These are phyloP conservation scores for Neopelma chrysocephalum DNA, from an alignment of 2,797 vertebrate genomes.

Conservation along the genomic window DNA sequence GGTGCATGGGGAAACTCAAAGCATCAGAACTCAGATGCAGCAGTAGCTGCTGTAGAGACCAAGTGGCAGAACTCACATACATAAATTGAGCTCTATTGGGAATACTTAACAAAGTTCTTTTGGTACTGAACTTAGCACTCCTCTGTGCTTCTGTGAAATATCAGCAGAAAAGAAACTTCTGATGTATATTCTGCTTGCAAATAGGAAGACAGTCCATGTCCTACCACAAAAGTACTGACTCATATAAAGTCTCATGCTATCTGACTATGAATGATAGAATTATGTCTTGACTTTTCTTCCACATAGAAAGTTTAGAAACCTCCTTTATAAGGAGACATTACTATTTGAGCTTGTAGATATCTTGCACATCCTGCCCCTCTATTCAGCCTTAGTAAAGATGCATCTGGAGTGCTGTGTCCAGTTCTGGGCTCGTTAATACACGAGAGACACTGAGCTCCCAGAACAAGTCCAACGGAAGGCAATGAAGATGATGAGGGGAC, in stretches of 20 bases:
- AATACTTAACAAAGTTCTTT: background rate
- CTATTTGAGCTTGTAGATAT: background rate
- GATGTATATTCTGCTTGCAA: background rate
- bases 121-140: background rate
- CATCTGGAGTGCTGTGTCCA: background rate
- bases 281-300: background rate
- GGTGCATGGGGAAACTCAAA: background rate
- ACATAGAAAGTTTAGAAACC: background rate
- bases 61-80: background rate
- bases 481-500: background rate
- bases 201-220: background rate
- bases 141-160: background rate
- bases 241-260: background rate
- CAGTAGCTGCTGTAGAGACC: background rate
- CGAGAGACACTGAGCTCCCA: background rate
- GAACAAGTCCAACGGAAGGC: background rate
- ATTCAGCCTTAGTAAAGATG: background rate
- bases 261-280: background rate
- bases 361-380: background rate
- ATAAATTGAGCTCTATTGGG: background rate
- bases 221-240: background rate
- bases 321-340: background rate
- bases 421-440: background rate
- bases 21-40: background rate
- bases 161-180: background rate